Percentiles rank a stretch among this genome's conserved stretches.
These are phyloP conservation scores for Oreochromis mossambicus DNA, from an alignment of 2,797 vertebrate species.

Conservation along the genomic window DNA sequence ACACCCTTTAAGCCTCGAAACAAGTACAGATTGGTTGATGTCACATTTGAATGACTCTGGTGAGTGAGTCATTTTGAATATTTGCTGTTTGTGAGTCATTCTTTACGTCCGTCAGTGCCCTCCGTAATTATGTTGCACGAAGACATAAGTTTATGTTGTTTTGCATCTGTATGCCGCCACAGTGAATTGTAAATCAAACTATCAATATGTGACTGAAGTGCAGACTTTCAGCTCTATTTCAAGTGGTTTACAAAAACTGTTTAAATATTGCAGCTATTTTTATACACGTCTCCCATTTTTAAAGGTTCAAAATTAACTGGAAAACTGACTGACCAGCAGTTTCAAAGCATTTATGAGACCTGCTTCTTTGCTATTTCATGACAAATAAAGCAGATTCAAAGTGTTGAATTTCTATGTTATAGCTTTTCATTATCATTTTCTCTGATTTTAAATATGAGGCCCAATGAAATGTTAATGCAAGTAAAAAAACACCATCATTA, in stretches of 20 bases:
- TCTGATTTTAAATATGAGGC: background rate
- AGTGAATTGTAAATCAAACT: background rate
- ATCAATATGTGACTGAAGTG: background rate
- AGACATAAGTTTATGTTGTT: background rate
- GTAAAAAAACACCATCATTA: background rate
- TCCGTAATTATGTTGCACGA: background rate
- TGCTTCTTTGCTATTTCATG: background rate
- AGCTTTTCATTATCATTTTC: background rate
- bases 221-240: background rate
- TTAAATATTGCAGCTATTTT: background rate
- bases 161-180: background rate
- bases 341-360: background rate
- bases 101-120: background rate
- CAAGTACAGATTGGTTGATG: slow-evolving; percentile 32
- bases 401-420: background rate
- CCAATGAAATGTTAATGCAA: background rate
- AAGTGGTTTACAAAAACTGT: background rate
- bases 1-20: slow-evolving; percentile 58
- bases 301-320: background rate
- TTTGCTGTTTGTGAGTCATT: background rate
- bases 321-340: background rate
- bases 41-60: slow-evolving; percentile 3
- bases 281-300: background rate
- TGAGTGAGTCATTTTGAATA: background rate
- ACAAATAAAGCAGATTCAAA: background rate